A percentile compares a stretch with the other conserved stretches of the same genome.
Conservation (phyloP, 2,888 invertebrate genomes). For the Troglohyphantes excavatus region DNA sequence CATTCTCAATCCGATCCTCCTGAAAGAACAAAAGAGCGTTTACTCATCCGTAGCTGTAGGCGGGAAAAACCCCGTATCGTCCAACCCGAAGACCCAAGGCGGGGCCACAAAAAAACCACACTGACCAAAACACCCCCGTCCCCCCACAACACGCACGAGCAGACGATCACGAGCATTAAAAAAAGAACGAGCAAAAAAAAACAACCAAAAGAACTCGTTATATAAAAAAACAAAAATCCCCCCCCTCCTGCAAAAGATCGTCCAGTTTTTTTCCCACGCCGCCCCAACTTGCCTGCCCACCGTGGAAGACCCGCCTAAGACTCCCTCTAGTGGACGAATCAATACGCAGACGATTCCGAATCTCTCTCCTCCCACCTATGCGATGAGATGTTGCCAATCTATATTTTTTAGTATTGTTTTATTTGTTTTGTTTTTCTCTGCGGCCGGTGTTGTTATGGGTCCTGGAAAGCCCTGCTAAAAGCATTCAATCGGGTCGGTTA, state of each 20-base stretch:
- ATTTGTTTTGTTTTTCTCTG: slow-evolving; percentile 10
- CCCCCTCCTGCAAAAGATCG: slow-evolving; percentile 45
- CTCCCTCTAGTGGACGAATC: slow-evolving; percentile 77
- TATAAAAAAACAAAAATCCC: slow-evolving; percentile 21
- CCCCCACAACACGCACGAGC: slow-evolving; percentile 44
- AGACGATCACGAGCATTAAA: slow-evolving; percentile 65
- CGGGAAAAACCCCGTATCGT: slow-evolving; percentile 71
- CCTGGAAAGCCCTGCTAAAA: slow-evolving; percentile 37
- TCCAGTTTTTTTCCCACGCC: slow-evolving; percentile 78
- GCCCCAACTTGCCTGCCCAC: slow-evolving; percentile 45
- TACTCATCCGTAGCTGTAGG: slow-evolving; percentile 25
- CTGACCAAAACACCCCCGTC: slow-evolving; percentile 56
- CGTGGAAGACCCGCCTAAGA: slow-evolving; percentile 65
- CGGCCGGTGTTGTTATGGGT: slow-evolving; percentile 44
- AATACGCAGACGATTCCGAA: slow-evolving; percentile 66
- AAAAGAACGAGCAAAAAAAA: slow-evolving; percentile 2
- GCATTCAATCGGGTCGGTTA: background rate
- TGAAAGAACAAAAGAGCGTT: background rate
- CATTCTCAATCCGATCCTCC: background rate
- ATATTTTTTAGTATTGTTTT: slow-evolving; percentile 49
- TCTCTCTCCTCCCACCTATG: slow-evolving; percentile 63
- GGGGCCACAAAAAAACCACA: slow-evolving; percentile 63
- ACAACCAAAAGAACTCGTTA: slow-evolving; percentile 41
- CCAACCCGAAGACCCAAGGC: slow-evolving; percentile 63
- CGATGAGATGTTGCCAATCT: slow-evolving; percentile 49